Percentiles rank a stretch among this genome's conserved stretches.
These are phyloP conservation scores for Dryobates pubescens DNA, from an alignment of 2,797 vertebrate species.

Conservation along the genomic window DNA sequence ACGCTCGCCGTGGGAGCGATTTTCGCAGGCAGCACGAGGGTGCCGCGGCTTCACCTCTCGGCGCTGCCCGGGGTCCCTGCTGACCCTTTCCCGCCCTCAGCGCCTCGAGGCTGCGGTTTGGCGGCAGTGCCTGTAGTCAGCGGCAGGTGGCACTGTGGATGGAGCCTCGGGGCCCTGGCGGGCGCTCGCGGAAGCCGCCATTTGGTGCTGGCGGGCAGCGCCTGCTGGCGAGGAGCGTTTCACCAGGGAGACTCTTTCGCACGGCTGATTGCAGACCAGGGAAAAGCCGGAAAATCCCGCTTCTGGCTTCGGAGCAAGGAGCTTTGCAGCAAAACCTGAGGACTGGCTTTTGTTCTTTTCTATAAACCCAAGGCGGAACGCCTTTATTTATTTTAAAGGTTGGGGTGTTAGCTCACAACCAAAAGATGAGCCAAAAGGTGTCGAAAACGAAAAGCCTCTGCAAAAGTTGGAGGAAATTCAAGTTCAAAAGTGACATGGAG, in stretches of 20 bases:
- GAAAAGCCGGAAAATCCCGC: background rate
- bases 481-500: background rate
- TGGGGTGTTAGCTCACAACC: background rate
- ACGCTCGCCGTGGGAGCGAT: too few relatives aligned
- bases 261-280: accelerated
- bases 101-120: background rate
- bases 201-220: accelerated
- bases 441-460: background rate
- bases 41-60: too few relatives aligned
- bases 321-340: background rate
- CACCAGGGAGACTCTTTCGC: too few relatives aligned
- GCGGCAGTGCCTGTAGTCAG: too few relatives aligned
- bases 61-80: too few relatives aligned
- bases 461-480: background rate
- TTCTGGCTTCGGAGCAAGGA: too few relatives aligned
- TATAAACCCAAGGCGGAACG: background rate
- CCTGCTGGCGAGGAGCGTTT: accelerated
- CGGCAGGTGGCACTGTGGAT: background rate
- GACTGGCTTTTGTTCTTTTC: background rate
- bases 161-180: background rate
- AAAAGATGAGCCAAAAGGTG: background rate
- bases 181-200: accelerated
- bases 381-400: too few relatives aligned
- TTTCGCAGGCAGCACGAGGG: too few relatives aligned
- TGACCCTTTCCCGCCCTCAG: too few relatives aligned